These are phyloP conservation scores for Acanthosepion pharaonis DNA, from an alignment of 2,888 invertebrate genomes.

Conservation along the genomic window DNA sequence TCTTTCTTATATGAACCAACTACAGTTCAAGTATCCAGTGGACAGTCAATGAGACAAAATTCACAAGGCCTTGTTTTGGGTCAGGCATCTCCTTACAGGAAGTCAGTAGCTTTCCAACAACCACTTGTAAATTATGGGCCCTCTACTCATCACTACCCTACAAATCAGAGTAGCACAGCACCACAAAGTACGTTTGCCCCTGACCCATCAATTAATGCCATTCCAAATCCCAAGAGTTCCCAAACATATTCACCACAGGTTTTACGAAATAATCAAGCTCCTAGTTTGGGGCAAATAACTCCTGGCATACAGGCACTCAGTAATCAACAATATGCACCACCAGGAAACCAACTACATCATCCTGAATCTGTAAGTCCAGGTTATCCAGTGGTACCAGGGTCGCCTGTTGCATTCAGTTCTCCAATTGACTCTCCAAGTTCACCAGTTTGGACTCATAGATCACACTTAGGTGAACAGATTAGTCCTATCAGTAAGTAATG, in stretches of 20 bases:
- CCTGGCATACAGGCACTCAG: neutral
- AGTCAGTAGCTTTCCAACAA: neutral
- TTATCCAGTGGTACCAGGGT: neutral
- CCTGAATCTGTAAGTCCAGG: neutral
- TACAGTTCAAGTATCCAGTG: neutral
- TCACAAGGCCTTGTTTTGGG: neutral
- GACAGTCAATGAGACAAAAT: neutral
- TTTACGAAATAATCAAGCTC: neutral
- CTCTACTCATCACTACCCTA: neutral
- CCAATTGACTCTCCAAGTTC: neutral
- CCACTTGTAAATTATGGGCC: neutral
- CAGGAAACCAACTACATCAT: neutral
- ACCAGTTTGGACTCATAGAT: neutral
- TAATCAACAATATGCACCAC: neutral
- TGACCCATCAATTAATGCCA: neutral
- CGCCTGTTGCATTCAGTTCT: constrained; percentile 39
- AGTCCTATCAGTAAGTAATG: constrained; percentile 40
- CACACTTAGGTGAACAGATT: neutral
- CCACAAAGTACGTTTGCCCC: neutral
- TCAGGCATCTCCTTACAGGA: neutral
- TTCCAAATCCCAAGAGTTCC: neutral
- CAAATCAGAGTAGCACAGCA: neutral
- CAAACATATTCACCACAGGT: neutral
- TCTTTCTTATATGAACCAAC: neutral
- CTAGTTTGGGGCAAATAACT: neutral